A percentile compares a stretch with the other conserved stretches of the same genome.
Conservation (phyloP, 1,140 invertebrate species). For the Papilio polytes region DNA sequence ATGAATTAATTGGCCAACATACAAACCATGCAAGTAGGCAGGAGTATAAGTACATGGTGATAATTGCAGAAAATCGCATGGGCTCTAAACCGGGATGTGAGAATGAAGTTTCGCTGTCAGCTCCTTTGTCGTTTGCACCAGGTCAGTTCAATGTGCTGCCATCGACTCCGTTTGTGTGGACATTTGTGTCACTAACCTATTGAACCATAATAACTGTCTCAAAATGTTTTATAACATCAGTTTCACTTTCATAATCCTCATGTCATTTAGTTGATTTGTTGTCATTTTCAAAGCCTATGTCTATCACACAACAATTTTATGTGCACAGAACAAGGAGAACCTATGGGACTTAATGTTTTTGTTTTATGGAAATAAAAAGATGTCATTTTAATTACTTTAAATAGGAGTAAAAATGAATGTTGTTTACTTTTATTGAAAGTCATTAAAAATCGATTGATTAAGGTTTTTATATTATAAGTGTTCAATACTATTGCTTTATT, state of each 20-base stretch:
- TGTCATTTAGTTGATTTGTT: background rate
- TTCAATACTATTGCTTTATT: no score
- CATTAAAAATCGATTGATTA: background rate
- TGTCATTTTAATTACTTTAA: no score
- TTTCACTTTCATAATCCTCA: constrained; percentile 19
- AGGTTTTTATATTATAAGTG: no score
- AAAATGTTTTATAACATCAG: constrained; percentile 38
- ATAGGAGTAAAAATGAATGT: no score
- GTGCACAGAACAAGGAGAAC: background rate
- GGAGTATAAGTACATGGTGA: constrained; percentile 63
- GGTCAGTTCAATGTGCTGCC: constrained; percentile 88
- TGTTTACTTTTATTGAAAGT: background rate
- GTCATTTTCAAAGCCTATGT: constrained; percentile 10
- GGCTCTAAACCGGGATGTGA: constrained; percentile 91
- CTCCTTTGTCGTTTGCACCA: constrained; percentile 88
- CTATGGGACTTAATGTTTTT: background rate
- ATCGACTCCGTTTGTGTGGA: constrained; percentile 79
- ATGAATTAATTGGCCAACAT: background rate
- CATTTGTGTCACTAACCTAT: constrained; percentile 80
- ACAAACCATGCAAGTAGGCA: constrained; percentile 35
- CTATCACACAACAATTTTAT: background rate
- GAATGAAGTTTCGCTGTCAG: constrained; percentile 87
- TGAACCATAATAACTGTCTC: constrained; percentile 51
- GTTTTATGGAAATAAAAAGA: background rate
- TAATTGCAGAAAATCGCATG: constrained; percentile 87